Conservation (phyloP, 2,113 vertebrate species). For the Xiphophorus couchianus region DNA sequence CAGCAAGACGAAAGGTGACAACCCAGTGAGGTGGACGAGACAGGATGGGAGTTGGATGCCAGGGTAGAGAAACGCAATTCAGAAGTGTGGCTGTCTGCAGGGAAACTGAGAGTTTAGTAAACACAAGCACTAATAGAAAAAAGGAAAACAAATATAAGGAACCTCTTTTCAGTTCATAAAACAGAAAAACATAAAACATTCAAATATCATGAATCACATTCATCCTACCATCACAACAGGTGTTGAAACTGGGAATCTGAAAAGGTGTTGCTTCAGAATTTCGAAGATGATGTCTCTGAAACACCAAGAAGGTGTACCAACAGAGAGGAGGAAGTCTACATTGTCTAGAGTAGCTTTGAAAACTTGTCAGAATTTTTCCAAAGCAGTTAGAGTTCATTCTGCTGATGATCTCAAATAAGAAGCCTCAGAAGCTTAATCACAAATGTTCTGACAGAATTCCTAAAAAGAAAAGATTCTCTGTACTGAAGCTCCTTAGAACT, state of each 20-base stretch:
- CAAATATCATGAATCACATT: neutral
- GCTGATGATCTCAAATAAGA: neutral
- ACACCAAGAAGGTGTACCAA: neutral
- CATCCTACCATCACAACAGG: too few species aligned
- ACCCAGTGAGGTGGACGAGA: conserved; percentile 5
- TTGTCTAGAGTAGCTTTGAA: neutral
- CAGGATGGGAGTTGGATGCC: conserved; percentile 17
- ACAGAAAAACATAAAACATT: neutral
- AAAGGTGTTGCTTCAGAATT: conserved; percentile 12
- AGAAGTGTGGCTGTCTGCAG: conserved; percentile 5
- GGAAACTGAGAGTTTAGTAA: neutral
- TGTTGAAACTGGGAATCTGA: neutral
- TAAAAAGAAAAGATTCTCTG: too few species aligned
- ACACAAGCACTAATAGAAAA: neutral
- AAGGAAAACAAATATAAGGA: neutral
- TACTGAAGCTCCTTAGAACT: neutral
- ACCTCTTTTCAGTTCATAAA: neutral
- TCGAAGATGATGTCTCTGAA: conserved; percentile 14
- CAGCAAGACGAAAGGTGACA: conserved; percentile 13
- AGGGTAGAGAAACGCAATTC: conserved; percentile 12
- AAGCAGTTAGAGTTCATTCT: neutral
- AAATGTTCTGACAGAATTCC: neutral
- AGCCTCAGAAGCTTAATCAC: neutral
- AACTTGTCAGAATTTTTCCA: conserved; percentile 1
- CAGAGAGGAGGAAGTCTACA: neutral